phyloP scores from a whole-genome alignment of 2,797 vertebrate genomes.

The Ptychobarbus kaznakovi region DNA sequence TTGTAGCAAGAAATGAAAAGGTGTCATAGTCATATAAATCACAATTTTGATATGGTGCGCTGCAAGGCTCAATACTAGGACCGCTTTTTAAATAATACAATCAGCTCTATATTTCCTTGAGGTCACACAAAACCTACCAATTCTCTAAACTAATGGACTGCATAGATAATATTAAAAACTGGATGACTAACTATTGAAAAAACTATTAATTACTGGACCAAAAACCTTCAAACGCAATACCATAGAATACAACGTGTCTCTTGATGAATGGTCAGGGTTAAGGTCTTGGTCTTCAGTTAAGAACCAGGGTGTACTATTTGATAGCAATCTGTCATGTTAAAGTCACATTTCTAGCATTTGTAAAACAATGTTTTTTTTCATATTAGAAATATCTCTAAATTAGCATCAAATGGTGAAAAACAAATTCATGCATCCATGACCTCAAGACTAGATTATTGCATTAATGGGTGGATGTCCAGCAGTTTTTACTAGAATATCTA shows the following conservation, averaged over 20 bases:
- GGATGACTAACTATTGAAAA: not conserved
- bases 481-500: not conserved
- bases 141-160: not conserved
- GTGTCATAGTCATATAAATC: not conserved
- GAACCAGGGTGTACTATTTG: not conserved
- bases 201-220: not conserved
- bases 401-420: not conserved
- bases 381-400: not conserved
- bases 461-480: not conserved
- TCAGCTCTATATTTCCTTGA: not conserved
- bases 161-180: slow-evolving; percentile 1
- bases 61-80: not conserved
- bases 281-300: not conserved
- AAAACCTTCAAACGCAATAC: not conserved
- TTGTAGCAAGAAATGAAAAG: not conserved
- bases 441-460: not conserved
- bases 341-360: not conserved
- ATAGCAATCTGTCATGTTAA: not conserved
- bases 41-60: not conserved
- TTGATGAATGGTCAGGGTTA: not conserved
- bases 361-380: not conserved
- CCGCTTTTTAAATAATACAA: not conserved
- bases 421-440: not conserved
- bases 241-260: not conserved
- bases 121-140: not conserved